A percentile compares a stretch with the other conserved stretches of the same genome.
phyloP scores from a whole-genome alignment of 2,113 vertebrate species.

The Laticauda laticaudata region DNA sequence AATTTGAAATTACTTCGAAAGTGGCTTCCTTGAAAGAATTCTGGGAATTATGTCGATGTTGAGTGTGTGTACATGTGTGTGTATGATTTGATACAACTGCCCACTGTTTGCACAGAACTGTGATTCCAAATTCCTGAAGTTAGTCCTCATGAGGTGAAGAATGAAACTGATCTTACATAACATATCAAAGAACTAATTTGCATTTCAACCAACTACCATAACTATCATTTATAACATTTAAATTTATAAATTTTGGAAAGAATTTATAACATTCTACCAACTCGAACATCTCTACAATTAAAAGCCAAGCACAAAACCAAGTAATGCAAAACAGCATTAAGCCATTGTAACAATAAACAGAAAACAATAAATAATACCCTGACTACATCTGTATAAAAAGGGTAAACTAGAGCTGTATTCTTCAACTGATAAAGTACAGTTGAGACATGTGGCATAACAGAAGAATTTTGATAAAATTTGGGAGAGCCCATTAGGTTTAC shows the following conservation, averaged over 20 bases:
- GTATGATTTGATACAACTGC: not conserved
- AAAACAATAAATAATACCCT: not conserved
- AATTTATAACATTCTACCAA: not conserved
- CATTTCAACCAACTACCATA: not conserved
- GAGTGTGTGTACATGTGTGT: not conserved
- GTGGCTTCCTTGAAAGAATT: not conserved
- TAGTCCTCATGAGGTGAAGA: not conserved
- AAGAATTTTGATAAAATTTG: not conserved
- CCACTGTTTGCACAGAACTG: not conserved
- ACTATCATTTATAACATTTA: not conserved
- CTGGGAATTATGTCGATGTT: not conserved
- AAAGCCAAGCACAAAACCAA: not conserved
- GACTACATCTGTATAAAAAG: not conserved
- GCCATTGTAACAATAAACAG: not conserved
- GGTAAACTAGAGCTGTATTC: not conserved
- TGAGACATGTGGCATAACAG: not conserved
- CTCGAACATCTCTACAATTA: not conserved
- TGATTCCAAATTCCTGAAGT: not conserved
- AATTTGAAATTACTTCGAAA: not conserved
- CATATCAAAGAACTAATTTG: not conserved
- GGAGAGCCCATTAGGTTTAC: not conserved
- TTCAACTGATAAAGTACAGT: not conserved
- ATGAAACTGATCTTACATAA: not conserved
- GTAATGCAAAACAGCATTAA: constrained; percentile 6
- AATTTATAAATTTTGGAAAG: too few relatives aligned